These are phyloP conservation scores for Agapostemon virescens DNA, from an alignment of 2,888 invertebrate species.

Conservation along the genomic window DNA sequence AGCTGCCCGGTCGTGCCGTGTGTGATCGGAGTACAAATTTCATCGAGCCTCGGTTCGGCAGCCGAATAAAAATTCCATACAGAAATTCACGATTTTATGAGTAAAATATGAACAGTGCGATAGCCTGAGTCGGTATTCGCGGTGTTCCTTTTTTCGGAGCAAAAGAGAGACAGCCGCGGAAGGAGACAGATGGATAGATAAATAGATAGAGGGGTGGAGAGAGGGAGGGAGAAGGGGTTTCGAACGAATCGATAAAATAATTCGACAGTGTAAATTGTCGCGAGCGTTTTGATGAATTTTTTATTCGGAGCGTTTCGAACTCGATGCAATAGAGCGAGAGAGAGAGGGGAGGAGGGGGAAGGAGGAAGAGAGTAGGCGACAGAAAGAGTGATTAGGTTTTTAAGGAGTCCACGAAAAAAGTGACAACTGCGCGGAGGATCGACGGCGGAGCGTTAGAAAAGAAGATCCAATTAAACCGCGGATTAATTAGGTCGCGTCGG, in stretches of 20 bases:
- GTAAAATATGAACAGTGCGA: slow-evolving; percentile 9
- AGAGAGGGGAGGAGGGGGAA: neutral
- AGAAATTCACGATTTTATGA: neutral
- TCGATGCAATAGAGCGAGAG: neutral
- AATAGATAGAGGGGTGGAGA: too few relatives aligned
- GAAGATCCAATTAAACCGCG: slow-evolving; percentile 41
- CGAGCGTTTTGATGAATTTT: neutral
- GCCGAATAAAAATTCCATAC: slow-evolving; percentile 6
- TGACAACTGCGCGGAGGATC: neutral
- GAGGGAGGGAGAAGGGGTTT: neutral
- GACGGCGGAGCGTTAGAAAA: neutral
- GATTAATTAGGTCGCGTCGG: slow-evolving; percentile 52
- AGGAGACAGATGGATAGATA: too few relatives aligned
- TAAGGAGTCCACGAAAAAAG: slow-evolving; percentile 3
- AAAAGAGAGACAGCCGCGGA: neutral
- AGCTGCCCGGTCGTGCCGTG: neutral
- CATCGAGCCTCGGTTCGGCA: neutral
- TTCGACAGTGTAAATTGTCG: slow-evolving; percentile 16
- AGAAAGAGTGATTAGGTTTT: neutral
- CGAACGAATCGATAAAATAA: slow-evolving; percentile 5
- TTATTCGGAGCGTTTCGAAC: neutral
- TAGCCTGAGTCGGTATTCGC: neutral
- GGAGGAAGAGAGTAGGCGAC: neutral
- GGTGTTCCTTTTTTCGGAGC: neutral
- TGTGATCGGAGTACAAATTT: slow-evolving; percentile 11